These are phyloP conservation scores for Platichthys flesus DNA, from an alignment of 2,113 vertebrate genomes.

Conservation along the genomic window DNA sequence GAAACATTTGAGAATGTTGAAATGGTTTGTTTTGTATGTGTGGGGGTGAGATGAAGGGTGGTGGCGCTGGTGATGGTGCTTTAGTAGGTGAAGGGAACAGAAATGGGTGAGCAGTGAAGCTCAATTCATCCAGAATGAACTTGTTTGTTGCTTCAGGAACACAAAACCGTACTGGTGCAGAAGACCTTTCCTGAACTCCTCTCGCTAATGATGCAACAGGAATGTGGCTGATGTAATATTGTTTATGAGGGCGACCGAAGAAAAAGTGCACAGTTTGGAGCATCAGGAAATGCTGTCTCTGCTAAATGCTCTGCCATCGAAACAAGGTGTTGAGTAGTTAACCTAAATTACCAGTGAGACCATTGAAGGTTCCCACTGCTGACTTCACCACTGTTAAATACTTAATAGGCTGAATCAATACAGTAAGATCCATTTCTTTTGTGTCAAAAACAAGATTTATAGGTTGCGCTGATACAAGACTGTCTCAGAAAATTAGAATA, in stretches of 20 bases:
- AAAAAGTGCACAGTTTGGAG: background rate
- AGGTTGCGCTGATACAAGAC: background rate
- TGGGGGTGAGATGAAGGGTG: conserved; percentile 7
- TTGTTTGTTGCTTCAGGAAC: conserved; percentile 22
- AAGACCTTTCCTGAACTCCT: conserved; percentile 19
- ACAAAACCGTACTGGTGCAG: conserved; percentile 29
- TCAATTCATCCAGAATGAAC: conserved; percentile 24
- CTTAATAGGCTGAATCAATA: conserved; percentile 6
- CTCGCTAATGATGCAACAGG: conserved; percentile 57
- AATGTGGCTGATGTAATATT: conserved; percentile 56
- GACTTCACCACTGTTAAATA: conserved; percentile 15
- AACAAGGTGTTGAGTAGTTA: background rate
- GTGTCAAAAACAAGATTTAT: background rate
- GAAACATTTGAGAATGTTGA: conserved; percentile 45
- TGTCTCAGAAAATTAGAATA: too few relatives aligned
- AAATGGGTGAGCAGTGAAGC: conserved; percentile 22
- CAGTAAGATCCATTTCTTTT: background rate
- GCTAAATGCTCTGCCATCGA: conserved; percentile 10
- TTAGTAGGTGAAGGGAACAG: conserved; percentile 18
- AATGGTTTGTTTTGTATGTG: conserved; percentile 39
- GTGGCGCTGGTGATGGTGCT: background rate
- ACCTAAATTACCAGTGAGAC: conserved; percentile 31
- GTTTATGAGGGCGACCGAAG: conserved; percentile 4
- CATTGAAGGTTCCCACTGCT: background rate
- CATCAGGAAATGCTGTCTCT: conserved; percentile 14